A percentile compares a stretch with the other conserved stretches of the same genome.
Evolutionary conservation across 2,888 invertebrate genomes (phyloP).

Genomic region (Parelbella ahira): DNA sequence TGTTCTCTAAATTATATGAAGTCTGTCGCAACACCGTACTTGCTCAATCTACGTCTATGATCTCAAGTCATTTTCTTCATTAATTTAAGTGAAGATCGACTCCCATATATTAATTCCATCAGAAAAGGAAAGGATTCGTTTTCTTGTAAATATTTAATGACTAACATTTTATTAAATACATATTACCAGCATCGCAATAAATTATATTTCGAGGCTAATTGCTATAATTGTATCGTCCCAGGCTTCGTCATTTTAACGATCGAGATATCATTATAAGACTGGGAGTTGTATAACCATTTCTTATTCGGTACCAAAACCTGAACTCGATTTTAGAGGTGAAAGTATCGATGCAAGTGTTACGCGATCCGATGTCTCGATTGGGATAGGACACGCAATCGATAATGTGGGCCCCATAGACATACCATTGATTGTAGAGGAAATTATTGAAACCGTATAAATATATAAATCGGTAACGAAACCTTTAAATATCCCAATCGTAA

Average conservation of each 20-base stretch:
- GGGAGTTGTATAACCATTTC: conserved; percentile 61
- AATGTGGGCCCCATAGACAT: conserved; percentile 21
- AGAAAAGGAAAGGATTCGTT: no score
- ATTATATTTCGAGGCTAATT: conserved; percentile 1
- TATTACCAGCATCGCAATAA: no score
- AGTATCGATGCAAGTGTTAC: conserved; percentile 59
- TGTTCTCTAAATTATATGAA: no score
- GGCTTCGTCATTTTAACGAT: conserved; percentile 3
- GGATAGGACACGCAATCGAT: conserved; percentile 58
- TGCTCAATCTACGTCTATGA: no score
- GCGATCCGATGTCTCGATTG: conserved; percentile 42
- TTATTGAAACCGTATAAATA: conserved; percentile 8
- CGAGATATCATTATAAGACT: conserved; percentile 16
- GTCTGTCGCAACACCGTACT: no score
- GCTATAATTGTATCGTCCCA: neutral
- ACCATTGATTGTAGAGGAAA: conserved; percentile 7
- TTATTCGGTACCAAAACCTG: conserved; percentile 44
- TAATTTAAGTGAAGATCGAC: no score
- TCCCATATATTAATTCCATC: no score
- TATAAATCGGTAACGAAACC: neutral
- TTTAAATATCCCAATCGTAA: no score
- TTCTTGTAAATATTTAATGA: no score
- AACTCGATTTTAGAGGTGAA: conserved; percentile 64
- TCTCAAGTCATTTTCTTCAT: no score
- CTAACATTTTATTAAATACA: no score